A percentile compares a stretch with the other conserved stretches of the same genome.
Evolutionary conservation across 2,113 vertebrate genomes (phyloP).

Genomic region (Marcusenius ussheri): DNA sequence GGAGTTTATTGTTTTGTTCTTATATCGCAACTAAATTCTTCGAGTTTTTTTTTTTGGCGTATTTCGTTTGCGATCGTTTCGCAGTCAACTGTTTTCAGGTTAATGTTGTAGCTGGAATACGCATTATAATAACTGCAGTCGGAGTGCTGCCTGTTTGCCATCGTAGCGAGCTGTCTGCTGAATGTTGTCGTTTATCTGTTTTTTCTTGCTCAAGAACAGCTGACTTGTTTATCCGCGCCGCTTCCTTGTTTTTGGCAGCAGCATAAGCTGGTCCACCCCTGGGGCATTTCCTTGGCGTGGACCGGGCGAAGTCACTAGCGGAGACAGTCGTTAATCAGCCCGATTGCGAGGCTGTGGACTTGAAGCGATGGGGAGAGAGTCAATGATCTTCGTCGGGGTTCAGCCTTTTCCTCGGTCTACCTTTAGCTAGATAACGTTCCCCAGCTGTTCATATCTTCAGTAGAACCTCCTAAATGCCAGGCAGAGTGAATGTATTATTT

Average conservation of each 20-base stretch:
- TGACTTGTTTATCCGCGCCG: constrained; percentile 8
- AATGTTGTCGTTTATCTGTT: background rate
- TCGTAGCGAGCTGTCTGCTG: background rate
- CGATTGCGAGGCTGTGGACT: background rate
- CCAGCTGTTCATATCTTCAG: background rate
- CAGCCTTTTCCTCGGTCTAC: background rate
- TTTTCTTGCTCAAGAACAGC: background rate
- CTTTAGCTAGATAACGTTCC: background rate
- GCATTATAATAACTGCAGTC: background rate
- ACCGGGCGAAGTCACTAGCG: background rate
- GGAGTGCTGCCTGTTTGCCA: background rate
- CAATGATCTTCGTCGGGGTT: background rate
- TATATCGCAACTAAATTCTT: background rate
- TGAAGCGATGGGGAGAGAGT: background rate
- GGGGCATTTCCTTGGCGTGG: background rate
- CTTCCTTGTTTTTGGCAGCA: background rate
- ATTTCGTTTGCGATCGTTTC: background rate
- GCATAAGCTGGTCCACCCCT: background rate
- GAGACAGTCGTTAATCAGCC: background rate
- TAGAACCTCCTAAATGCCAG: background rate
- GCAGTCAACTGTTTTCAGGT: background rate
- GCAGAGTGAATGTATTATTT: background rate
- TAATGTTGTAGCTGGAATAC: background rate
- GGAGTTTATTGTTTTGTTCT: background rate
- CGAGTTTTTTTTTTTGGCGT: background rate